Conservation (phyloP, 1,140 invertebrate species). For the Zaprionus africanus region DNA sequence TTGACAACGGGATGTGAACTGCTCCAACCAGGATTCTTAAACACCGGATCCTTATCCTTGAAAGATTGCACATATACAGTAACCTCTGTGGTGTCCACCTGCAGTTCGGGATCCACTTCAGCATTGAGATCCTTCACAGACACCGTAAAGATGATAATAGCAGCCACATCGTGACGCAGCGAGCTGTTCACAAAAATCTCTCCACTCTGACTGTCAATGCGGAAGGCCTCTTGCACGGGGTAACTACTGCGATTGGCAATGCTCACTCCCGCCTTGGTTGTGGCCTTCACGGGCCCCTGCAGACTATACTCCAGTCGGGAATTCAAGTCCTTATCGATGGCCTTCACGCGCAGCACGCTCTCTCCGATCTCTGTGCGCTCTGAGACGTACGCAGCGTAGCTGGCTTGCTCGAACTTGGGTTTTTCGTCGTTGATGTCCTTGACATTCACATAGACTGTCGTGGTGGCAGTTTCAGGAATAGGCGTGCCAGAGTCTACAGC, state of each 20-base stretch:
- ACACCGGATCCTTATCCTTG: conserved; percentile 91
- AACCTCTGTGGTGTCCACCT: conserved; percentile 88
- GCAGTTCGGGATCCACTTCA: conserved; percentile 87
- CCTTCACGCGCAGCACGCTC: conserved; percentile 87
- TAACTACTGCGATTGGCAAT: conserved; percentile 87
- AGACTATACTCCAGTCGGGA: conserved; percentile 89
- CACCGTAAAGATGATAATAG: conserved; percentile 92
- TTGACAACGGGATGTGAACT: conserved; percentile 88
- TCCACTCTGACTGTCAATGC: conserved; percentile 89
- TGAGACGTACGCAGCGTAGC: conserved; percentile 89
- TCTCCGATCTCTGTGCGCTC: conserved; percentile 89
- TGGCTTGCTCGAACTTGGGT: conserved; percentile 89
- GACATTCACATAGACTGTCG: conserved; percentile 90
- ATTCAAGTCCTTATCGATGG: conserved; percentile 89
- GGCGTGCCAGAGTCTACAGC: conserved; percentile 90
- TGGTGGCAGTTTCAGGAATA: conserved; percentile 90
- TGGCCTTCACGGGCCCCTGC: conserved; percentile 88
- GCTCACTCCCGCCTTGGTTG: conserved; percentile 91
- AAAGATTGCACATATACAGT: conserved; percentile 93
- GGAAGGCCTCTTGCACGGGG: conserved; percentile 89
- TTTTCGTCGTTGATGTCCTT: conserved; percentile 93
- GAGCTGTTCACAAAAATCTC: conserved; percentile 89
- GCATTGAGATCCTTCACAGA: conserved; percentile 90
- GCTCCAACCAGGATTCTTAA: conserved; percentile 89
- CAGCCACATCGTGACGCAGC: conserved; percentile 91